Evolutionary conservation across 2,888 invertebrate genomes (phyloP).

Genomic region (Erpobdella octoculata): DNA sequence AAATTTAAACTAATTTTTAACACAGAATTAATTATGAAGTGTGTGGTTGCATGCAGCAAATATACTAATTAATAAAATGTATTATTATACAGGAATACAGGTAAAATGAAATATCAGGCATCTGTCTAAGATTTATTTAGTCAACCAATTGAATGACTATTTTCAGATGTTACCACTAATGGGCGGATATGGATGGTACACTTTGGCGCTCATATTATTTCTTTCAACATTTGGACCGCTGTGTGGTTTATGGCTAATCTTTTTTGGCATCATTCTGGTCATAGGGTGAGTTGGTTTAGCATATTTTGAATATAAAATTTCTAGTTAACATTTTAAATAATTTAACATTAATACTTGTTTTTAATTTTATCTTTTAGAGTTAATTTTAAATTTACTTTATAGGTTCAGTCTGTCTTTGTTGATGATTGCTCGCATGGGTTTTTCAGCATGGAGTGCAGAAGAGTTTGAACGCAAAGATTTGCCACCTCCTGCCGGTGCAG

Average conservation of each 20-base stretch:
- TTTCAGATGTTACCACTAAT: slow-evolving; percentile 23
- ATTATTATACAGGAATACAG: too few species aligned
- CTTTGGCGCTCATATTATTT: slow-evolving; percentile 33
- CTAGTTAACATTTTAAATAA: not conserved
- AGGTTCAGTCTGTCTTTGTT: slow-evolving; percentile 31
- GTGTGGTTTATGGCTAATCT: slow-evolving; percentile 32
- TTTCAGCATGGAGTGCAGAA: slow-evolving; percentile 22
- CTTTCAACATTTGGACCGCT: slow-evolving; percentile 33
- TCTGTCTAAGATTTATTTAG: too few species aligned
- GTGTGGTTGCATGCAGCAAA: too few species aligned
- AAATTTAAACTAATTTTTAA: too few species aligned
- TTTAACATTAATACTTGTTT: not conserved
- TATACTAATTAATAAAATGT: too few species aligned
- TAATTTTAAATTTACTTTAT: not conserved
- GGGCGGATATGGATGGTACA: slow-evolving; percentile 32
- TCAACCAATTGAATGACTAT: slow-evolving; percentile 2
- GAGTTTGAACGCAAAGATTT: slow-evolving; percentile 17
- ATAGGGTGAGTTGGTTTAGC: slow-evolving; percentile 30
- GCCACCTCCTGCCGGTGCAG: slow-evolving; percentile 35
- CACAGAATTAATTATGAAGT: too few species aligned
- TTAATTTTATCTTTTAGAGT: not conserved
- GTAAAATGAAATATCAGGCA: too few species aligned
- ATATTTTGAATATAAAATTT: not conserved
- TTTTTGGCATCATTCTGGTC: slow-evolving; percentile 28
- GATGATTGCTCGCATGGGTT: slow-evolving; percentile 26